Evolutionary conservation across 2,888 invertebrate species (phyloP).

Genomic region (Torymus tubicola): DNA sequence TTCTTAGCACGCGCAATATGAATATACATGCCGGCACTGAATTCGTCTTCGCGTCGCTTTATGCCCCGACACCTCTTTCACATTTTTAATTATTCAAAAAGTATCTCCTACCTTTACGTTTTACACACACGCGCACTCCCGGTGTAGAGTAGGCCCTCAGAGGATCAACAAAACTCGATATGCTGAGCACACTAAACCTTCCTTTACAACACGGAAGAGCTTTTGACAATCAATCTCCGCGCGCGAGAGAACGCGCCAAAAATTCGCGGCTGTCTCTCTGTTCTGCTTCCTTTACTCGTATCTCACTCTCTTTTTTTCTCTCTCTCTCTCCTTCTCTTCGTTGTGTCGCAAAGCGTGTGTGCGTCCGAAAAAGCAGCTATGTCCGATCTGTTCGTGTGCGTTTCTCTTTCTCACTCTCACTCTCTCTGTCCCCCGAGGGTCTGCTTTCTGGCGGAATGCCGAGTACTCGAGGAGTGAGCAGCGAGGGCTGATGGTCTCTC

Average conservation of each 20-base stretch:
- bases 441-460: slow-evolving; percentile 63
- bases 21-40: too few species aligned
- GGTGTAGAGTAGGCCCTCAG: not conserved
- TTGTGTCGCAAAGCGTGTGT: not conserved
- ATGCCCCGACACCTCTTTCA: not conserved
- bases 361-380: not conserved
- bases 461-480: slow-evolving; percentile 68
- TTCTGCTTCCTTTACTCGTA: too few species aligned
- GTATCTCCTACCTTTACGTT: slow-evolving; percentile 26
- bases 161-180: not conserved
- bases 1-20: too few species aligned
- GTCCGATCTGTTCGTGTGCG: not conserved
- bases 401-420: not conserved
- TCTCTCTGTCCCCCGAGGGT: slow-evolving; percentile 3
- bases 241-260: not conserved
- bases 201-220: not conserved
- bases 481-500: slow-evolving; percentile 70
- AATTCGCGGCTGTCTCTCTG: too few species aligned
- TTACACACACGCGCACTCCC: not conserved
- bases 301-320: not conserved
- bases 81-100: slow-evolving; percentile 14
- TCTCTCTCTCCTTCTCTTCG: not conserved
- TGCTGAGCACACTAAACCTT: slow-evolving; percentile 22
- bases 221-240: not conserved
- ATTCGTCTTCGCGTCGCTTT: too few species aligned